Evolutionary conservation across 2,113 vertebrate species (phyloP).

Genomic region (Bucco capensis): DNA sequence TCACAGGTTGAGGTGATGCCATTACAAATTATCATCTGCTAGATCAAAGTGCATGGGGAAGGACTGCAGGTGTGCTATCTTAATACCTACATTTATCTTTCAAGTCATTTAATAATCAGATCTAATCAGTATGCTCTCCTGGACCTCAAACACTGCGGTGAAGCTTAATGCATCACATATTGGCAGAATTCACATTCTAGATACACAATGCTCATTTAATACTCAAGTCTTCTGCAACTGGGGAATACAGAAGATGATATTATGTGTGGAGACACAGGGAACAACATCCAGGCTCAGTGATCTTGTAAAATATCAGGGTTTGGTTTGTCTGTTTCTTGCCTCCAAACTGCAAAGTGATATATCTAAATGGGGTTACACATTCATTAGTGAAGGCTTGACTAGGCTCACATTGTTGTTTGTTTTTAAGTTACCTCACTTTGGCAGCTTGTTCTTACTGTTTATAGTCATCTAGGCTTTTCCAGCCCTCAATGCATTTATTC

Average conservation of each 20-base stretch:
- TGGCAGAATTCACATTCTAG: conserved; percentile 20
- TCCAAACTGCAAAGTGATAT: not conserved
- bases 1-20: conserved; percentile 29
- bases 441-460: not conserved
- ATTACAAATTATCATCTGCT: conserved; percentile 62
- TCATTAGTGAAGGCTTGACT: not conserved
- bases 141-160: conserved; percentile 44
- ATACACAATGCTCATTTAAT: not conserved
- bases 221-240: not conserved
- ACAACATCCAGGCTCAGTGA: not conserved
- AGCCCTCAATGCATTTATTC: not conserved
- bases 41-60: conserved; percentile 60
- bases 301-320: not conserved
- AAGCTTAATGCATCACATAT: conserved; percentile 23
- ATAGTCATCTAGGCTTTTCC: not conserved
- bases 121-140: conserved; percentile 30
- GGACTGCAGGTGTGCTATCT: conserved; percentile 52
- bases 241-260: not conserved
- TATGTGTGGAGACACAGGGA: not conserved
- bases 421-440: not conserved
- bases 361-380: not conserved
- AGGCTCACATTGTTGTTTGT: not conserved
- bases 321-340: not conserved
- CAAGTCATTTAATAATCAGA: conserved; percentile 65
- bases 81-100: conserved; percentile 69